phyloP scores from a whole-genome alignment of 2,797 vertebrate species.

The Falco cherrug region DNA sequence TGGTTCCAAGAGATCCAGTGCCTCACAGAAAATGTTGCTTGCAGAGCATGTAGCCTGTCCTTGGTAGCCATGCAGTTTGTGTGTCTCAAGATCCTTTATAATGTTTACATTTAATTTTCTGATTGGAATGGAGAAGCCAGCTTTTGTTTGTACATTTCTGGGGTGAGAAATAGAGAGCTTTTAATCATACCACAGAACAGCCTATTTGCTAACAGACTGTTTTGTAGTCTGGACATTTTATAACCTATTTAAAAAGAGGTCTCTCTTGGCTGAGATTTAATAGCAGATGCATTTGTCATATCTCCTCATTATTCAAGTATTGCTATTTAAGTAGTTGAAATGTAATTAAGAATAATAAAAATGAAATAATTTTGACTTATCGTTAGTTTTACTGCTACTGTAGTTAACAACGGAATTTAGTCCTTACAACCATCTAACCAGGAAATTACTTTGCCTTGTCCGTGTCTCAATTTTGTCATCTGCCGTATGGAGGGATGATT shows the following conservation, averaged over 20 bases:
- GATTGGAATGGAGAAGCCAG: conserved; percentile 3
- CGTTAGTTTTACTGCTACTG: background rate
- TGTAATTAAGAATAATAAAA: background rate
- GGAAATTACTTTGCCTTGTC: background rate
- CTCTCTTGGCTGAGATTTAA: background rate
- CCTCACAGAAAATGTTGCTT: background rate
- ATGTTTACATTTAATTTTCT: conserved; percentile 44
- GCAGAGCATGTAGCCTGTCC: background rate
- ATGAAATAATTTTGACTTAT: background rate
- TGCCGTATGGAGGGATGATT: background rate
- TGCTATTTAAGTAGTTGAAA: conserved; percentile 1
- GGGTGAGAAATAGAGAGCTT: background rate
- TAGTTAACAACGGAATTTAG: background rate
- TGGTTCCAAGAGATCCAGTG: background rate
- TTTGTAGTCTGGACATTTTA: conserved; percentile 11
- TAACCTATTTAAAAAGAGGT: conserved; percentile 5
- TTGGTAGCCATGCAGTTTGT: conserved; percentile 1
- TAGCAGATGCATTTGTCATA: background rate
- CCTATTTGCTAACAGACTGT: background rate
- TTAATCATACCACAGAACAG: background rate
- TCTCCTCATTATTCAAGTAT: background rate
- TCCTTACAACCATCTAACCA: background rate
- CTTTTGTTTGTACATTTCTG: background rate
- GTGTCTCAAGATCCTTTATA: background rate
- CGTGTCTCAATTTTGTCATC: background rate